Evolutionary conservation across 2,888 invertebrate species (phyloP), one percentile per base, ranked within the genome.

Genomic region (Campoplex nolae): DNA sequence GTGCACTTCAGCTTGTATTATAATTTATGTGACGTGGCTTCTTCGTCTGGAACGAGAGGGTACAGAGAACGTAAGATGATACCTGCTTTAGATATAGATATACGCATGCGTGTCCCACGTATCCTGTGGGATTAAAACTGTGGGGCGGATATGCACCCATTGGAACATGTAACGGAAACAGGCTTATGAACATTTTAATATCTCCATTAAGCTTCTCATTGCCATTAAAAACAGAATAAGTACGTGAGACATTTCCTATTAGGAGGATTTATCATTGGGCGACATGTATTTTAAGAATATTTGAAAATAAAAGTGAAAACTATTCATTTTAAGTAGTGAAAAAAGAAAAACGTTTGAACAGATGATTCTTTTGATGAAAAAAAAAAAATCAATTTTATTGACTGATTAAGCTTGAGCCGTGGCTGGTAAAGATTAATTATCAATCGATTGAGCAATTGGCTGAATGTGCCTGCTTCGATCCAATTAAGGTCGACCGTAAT

Each of bases 11-110:
- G 32, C 83, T n/a, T 83, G 74, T 81, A 81, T 81, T 70, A 81
- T 87, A 87, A 87, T 84, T 87, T 75, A 87, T 82, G 78, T 73
- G 74, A 68, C 84, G 86, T 81, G 84, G 86, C 86, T 85, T 87
- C 74, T 77, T 81, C 81, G 86, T 78, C 78, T 78, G 78, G 84
- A 82, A 82, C 81, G 78, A 78, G 68, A 84, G 84, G 70, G 78
- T 78, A 74, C 77, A 75, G 74, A 76, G 35, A 70, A 70, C 81
- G 86, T 78, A 87, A 87, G 84, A 78, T 74, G 86, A 87, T 87
- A 87, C 78, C 67, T 75, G 65, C 35, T 38, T 58, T 54, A 45
- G 28, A 65, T 42, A 65, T 81, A 67, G 65, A 81, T 48, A 45
- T 58, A 70, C n/a, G 16, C 23, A 65, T 11, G 48, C 54, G 28